These are phyloP conservation scores for Lacerta agilis DNA, from an alignment of 2,797 vertebrate genomes.

Conservation along the genomic window DNA sequence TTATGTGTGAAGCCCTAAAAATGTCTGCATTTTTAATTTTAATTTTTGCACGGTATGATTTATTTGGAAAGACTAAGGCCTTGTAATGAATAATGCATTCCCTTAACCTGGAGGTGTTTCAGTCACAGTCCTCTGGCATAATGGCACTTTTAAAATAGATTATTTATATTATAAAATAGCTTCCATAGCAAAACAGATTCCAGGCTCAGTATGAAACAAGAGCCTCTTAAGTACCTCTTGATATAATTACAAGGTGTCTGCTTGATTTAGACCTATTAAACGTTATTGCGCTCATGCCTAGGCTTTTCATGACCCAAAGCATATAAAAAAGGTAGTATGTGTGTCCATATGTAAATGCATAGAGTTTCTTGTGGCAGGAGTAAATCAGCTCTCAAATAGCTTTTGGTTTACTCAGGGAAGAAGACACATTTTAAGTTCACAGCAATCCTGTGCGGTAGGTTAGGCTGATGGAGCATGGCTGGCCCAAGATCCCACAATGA, in stretches of 20 bases:
- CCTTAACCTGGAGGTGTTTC: conserved; percentile 44
- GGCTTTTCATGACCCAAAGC: neutral
- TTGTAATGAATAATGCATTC: conserved; percentile 48
- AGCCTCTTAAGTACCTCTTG: neutral
- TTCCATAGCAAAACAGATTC: conserved; percentile 1
- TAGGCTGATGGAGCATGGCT: too few relatives aligned
- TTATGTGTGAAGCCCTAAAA: conserved; percentile 51
- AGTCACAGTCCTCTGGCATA: neutral
- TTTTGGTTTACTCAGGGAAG: too few relatives aligned
- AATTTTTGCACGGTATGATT: conserved; percentile 35
- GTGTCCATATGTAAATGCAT: conserved; percentile 1
- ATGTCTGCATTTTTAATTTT: neutral
- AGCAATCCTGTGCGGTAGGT: too few relatives aligned
- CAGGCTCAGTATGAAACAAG: conserved; percentile 14
- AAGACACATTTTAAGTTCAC: too few relatives aligned
- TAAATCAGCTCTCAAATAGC: neutral
- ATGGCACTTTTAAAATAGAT: conserved; percentile 1
- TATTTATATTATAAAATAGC: conserved; percentile 16
- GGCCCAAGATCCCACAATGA: too few relatives aligned
- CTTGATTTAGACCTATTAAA: neutral
- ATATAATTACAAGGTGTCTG: conserved; percentile 18
- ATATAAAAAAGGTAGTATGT: neutral
- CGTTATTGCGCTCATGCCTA: neutral
- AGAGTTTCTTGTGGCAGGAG: neutral
- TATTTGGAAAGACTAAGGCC: conserved; percentile 42